Evolutionary conservation across 1,140 invertebrate species (phyloP).

Genomic region (Zaprionus nigranus): DNA sequence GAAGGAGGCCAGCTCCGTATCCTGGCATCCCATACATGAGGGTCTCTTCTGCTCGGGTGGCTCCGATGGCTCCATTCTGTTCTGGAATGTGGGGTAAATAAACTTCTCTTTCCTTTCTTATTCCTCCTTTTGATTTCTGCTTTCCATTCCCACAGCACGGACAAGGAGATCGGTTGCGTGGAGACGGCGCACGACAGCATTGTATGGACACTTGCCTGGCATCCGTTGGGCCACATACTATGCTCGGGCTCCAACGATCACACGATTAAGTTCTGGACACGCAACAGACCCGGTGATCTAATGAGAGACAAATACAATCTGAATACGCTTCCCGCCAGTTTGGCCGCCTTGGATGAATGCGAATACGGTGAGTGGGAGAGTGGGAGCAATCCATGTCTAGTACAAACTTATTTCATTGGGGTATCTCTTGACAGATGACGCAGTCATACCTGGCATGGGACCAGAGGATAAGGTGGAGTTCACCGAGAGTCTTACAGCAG

Average conservation of each 20-base stretch:
- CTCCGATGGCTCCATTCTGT: constrained; percentile 98
- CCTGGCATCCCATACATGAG: constrained; percentile 99
- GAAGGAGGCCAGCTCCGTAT: constrained; percentile 98
- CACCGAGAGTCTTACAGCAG: constrained; percentile 85
- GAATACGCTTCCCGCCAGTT: constrained; percentile 94
- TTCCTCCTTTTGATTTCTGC: background rate
- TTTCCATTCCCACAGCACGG: constrained; percentile 87
- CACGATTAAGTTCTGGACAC: constrained; percentile 99
- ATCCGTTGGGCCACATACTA: constrained; percentile 99
- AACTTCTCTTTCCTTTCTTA: background rate
- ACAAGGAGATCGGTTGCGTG: constrained; percentile 99
- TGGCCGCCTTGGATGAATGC: constrained; percentile 89
- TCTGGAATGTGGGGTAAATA: constrained; percentile 98
- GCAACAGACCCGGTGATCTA: constrained; percentile 98
- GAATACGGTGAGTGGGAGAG: constrained; percentile 87
- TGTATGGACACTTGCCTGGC: constrained; percentile 99
- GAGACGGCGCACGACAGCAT: constrained; percentile 99
- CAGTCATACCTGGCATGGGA: constrained; percentile 94
- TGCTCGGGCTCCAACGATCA: constrained; percentile 99
- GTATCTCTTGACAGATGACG: constrained; percentile 87
- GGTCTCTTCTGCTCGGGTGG: constrained; percentile 98
- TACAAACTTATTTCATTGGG: background rate
- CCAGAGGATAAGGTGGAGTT: constrained; percentile 94
- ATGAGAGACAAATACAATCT: constrained; percentile 99
- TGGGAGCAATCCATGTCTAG: background rate